Evolutionary conservation across 2,888 invertebrate genomes (phyloP), one percentile per base, ranked within the genome.

Genomic region (Trachelus stipa): DNA sequence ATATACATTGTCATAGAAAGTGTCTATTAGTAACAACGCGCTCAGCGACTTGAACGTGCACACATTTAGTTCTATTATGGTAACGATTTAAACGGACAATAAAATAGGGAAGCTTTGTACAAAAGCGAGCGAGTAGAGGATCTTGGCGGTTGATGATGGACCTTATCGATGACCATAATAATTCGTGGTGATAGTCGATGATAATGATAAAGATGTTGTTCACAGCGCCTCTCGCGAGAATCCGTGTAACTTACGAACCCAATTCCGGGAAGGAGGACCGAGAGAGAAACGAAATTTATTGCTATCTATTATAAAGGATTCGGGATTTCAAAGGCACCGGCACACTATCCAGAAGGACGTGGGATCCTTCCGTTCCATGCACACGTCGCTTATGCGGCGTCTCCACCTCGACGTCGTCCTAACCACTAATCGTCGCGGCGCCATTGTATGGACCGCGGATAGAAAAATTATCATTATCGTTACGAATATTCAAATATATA

Each of bases 251-350:
- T 15, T 33, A 71, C 31, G 31, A 71, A 31, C 9, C 23, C 23
- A 56, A 56, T 56, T 56, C 56, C 56, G 71, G 31, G 71, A 71
- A 33, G 75, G 40, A 77, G 68, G 34, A 75, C 40, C 23, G 34
- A 76, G 77, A 79, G 74, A 79, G 75, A 81, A 81, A 81, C 77
- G 69, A 81, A 82, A 79, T 79, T 83, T 83, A 83, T 82, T 85
- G 82, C 84, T 83, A 82, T 83, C 78, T 81, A 79, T 80, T 78
- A 77, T 75, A 81, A 83, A 79, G 81, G 81, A 82, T 81, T 84
- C 77, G 79, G 80, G 77, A 81, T 81, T 56, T 84, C 81, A 83
- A 86, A 85, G 85, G 85, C 85, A 85, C 85, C 83, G 81, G 81
- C 83, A 83, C 82, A 81, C 77, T 83, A 78, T 82, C 77, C 82